Evolutionary conservation across 2,113 vertebrate species (phyloP).

Genomic region (Grantiella picta): DNA sequence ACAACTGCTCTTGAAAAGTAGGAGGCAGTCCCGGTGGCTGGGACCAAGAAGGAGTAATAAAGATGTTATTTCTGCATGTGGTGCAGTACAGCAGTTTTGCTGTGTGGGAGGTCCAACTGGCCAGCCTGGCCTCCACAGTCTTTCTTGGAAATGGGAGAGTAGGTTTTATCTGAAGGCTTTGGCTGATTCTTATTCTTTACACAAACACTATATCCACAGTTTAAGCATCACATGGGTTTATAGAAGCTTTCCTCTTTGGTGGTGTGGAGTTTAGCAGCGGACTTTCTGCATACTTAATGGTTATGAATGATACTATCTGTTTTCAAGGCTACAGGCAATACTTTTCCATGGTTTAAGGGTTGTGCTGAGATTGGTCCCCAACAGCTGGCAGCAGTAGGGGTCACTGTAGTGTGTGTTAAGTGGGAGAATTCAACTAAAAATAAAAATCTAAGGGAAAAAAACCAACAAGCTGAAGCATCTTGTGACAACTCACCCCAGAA

Average conservation of each 20-base stretch:
- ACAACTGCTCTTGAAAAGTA: neutral
- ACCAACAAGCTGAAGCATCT: neutral
- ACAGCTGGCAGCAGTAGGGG: neutral
- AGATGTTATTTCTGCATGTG: neutral
- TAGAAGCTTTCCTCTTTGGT: neutral
- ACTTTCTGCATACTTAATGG: neutral
- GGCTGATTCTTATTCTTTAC: neutral
- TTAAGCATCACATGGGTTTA: neutral
- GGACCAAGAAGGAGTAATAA: neutral
- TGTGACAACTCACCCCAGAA: slow-evolving; percentile 18
- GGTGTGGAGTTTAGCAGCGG: neutral
- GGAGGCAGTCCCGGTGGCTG: neutral
- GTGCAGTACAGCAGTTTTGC: neutral
- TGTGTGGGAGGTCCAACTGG: neutral
- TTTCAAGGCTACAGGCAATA: neutral
- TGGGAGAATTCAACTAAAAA: neutral
- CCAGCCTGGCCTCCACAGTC: neutral
- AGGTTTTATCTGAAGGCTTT: neutral
- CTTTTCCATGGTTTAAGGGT: neutral
- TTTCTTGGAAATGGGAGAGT: neutral
- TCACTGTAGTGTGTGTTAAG: neutral
- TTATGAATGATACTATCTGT: neutral
- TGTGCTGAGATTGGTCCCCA: neutral
- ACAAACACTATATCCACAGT: neutral
- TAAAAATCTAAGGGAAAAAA: neutral